Percentiles rank a stretch among this genome's conserved stretches.
Evolutionary conservation across 2,797 vertebrate genomes (phyloP).

Genomic region (Phoebastria nigripes): DNA sequence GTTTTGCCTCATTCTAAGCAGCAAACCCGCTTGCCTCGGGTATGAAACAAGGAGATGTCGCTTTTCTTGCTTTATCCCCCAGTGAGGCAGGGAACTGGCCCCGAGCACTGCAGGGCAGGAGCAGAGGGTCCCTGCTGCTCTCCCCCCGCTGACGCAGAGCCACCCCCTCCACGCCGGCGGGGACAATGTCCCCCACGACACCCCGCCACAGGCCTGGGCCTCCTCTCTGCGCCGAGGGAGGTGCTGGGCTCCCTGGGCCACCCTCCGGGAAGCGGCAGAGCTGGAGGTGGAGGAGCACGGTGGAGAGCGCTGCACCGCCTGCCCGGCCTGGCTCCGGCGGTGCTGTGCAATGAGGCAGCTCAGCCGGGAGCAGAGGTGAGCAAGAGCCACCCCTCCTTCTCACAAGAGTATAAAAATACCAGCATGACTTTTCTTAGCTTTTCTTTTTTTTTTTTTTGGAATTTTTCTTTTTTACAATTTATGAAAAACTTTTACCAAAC

Average conservation of each 20-base stretch:
- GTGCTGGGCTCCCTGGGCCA: background rate
- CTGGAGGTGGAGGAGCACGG: background rate
- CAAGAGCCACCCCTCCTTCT: conserved; percentile 69
- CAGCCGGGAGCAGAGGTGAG: conserved; percentile 71
- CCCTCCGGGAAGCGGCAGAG: background rate
- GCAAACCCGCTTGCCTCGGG: background rate
- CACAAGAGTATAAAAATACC: conserved; percentile 83
- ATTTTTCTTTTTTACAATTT: conserved; percentile 70
- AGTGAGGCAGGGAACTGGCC: accelerated
- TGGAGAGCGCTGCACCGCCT: background rate
- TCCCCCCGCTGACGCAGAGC: accelerated
- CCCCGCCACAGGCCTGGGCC: accelerated
- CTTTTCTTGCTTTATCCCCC: background rate
- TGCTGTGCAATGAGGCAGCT: conserved; percentile 74
- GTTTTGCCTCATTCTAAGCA: background rate
- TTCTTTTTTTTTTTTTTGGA: background rate
- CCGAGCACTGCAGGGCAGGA: accelerated
- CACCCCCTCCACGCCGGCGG: accelerated
- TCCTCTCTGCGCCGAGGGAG: background rate
- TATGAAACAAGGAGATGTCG: background rate
- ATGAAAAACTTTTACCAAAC: conserved; percentile 75
- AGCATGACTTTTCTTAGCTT: conserved; percentile 34
- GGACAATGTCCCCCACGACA: accelerated
- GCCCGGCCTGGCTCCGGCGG: background rate
- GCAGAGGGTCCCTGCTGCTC: background rate